Evolutionary conservation across 2,888 invertebrate species (phyloP), one percentile per base, ranked within the genome.

Genomic region (Papilio demoleus): DNA sequence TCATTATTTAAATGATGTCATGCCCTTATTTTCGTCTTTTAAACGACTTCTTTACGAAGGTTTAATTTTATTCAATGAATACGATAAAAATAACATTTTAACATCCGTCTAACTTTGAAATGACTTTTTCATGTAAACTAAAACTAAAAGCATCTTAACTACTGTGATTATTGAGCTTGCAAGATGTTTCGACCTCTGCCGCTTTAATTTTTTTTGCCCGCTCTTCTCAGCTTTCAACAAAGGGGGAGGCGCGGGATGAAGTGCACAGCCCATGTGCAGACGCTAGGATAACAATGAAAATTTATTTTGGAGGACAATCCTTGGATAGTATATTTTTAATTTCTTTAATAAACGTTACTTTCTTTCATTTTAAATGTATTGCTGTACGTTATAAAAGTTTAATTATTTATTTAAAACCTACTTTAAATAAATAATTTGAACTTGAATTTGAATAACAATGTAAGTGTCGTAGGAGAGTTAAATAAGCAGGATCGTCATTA

Each of bases 191-290:
- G 42, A 65, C 65, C 34, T 53, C 27, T 42, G 53, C 61, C 65
- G 60, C 50, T 19, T 65, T 61, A 45, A 36, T 60, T 68, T 67
- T 64, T 65, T 67, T 62, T 67, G 53, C 36, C 42, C 24, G 34
- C 50, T 68, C 38, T 27, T 69, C 65, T 69, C 69, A 56, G 53
- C 61, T 69, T 65, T 65, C 65, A 62, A 69, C 65, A 53, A 31
- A 42, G 31, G 19, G 60, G 61, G n/a, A 34, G 38, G 69, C 12
- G 69, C 56, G 65, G 69, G 45, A 56, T 27, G 36, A 56, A 56
- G 61, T 14, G 61, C 42, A 42, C 38, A n/a, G 53, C 36, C 65
- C 61, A 65, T 61, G 40, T 65, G 61, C 56, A 61, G 36, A 56
- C 42, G 45, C 22, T 65, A 53, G 61, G 69, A 60, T 61, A n/a